phyloP scores from a whole-genome alignment of 2,113 vertebrate genomes.

The Garra rufa region DNA sequence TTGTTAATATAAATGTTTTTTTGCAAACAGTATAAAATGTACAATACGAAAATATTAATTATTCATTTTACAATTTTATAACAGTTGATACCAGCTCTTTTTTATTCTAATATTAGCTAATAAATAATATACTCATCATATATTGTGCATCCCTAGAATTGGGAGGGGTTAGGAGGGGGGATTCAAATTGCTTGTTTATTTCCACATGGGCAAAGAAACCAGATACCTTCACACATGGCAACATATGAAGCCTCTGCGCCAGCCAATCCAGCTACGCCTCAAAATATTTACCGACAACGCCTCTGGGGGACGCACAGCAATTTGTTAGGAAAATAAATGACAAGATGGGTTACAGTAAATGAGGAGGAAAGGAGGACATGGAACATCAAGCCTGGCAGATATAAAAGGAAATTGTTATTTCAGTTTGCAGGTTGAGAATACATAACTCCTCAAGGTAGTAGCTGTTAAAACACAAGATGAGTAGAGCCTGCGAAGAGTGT shows the following conservation, averaged over 20 bases:
- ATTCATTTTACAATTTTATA: neutral
- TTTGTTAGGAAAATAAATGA: constrained; percentile 73
- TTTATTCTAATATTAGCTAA: neutral
- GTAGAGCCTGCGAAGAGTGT: neutral
- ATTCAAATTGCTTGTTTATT: neutral
- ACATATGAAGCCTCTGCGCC: constrained; percentile 19
- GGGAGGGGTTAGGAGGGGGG: neutral
- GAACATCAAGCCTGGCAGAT: constrained; percentile 73
- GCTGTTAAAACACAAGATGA: constrained; percentile 52
- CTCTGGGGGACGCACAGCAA: constrained; percentile 62
- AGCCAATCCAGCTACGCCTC: constrained; percentile 33
- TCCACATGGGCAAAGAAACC: neutral
- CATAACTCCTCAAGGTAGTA: constrained; percentile 63
- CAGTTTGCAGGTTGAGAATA: constrained; percentile 72
- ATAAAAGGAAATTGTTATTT: constrained; percentile 67
- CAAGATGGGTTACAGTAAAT: constrained; percentile 50
- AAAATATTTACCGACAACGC: constrained; percentile 65
- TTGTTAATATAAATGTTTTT: too few relatives aligned
- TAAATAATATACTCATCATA: neutral
- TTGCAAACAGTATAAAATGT: neutral
- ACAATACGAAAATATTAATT: neutral
- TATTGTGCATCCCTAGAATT: neutral
- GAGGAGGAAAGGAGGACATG: constrained; percentile 70
- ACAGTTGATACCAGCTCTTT: neutral
- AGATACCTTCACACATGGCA: constrained; percentile 21